Evolutionary conservation across 30 jellyfish, hydroid and myxozoan genomes (phyloP).

Genomic region (Turritopsis rubra): DNA sequence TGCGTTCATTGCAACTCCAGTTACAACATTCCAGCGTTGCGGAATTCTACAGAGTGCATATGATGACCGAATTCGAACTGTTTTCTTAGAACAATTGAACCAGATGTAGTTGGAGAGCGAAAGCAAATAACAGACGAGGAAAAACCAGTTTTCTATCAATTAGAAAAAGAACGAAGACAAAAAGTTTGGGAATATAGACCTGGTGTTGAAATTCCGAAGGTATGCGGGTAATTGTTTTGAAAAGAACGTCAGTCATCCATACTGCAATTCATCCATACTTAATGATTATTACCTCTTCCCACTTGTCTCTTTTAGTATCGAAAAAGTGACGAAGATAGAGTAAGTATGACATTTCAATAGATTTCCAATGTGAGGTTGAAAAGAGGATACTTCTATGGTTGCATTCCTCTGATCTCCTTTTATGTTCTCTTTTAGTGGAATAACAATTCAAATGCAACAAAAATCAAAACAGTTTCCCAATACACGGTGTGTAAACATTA

Average conservation of each 20-base stretch:
- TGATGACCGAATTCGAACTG: not conserved
- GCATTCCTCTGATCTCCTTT: not conserved
- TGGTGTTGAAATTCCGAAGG: slow-evolving; percentile 13
- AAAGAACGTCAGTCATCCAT: too few relatives aligned
- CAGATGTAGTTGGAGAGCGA: slow-evolving; percentile 9
- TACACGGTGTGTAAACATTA: slow-evolving; percentile 10
- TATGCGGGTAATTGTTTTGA: not conserved
- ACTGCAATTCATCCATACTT: too few relatives aligned
- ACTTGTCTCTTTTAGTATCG: not conserved
- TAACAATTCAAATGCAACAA: not conserved
- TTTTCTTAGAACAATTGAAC: slow-evolving; percentile 2
- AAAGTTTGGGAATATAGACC: slow-evolving; percentile 17
- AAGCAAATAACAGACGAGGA: not conserved
- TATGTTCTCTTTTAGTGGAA: slow-evolving; percentile 5
- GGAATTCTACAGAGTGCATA: not conserved
- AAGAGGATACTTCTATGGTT: not conserved
- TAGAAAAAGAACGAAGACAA: slow-evolving; percentile 3
- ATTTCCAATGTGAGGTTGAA: not conserved
- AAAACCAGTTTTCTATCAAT: not conserved
- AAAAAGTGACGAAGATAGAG: slow-evolving; percentile 11
- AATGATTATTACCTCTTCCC: too few relatives aligned
- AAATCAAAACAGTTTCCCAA: not conserved
- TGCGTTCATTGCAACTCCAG: not conserved
- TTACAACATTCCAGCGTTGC: too few relatives aligned
- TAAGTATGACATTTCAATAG: not conserved